These are phyloP conservation scores for Erpobdella octoculata DNA, from an alignment of 2,888 invertebrate species.

Conservation along the genomic window DNA sequence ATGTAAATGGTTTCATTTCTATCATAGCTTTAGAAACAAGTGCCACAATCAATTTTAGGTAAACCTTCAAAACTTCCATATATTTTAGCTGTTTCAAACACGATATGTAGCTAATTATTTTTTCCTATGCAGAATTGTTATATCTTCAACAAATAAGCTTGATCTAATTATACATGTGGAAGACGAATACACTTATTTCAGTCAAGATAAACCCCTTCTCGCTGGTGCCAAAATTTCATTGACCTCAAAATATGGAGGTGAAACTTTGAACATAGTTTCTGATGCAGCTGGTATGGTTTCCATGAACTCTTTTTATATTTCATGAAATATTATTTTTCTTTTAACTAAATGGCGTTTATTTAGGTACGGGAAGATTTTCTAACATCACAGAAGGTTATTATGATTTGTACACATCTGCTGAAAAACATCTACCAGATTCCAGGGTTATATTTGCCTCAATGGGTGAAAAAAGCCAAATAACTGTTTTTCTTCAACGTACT, in stretches of 20 bases:
- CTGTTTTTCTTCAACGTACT: constrained; percentile 26
- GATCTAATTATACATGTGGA: constrained; percentile 38
- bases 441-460: constrained; percentile 26
- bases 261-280: constrained; percentile 20
- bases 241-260: constrained; percentile 33
- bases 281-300: constrained; percentile 26
- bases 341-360: background rate
- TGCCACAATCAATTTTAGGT: constrained; percentile 25
- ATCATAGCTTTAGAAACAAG: constrained; percentile 22
- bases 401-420: constrained; percentile 24
- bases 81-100: background rate
- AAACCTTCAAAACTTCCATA: background rate
- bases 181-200: constrained; percentile 42
- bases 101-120: background rate
- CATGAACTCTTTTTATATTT: background rate
- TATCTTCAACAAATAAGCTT: constrained; percentile 35
- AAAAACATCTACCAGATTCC: constrained; percentile 21
- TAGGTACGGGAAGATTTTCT: constrained; percentile 27
- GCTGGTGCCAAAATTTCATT: constrained; percentile 37
- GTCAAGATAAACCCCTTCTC: constrained; percentile 38
- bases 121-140: constrained; percentile 35
- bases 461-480: constrained; percentile 9
- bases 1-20: constrained; percentile 9
- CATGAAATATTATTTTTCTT: background rate
- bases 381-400: constrained; percentile 30